Conservation (phyloP, 2,888 invertebrate species). For the Leptothorax acervorum region DNA sequence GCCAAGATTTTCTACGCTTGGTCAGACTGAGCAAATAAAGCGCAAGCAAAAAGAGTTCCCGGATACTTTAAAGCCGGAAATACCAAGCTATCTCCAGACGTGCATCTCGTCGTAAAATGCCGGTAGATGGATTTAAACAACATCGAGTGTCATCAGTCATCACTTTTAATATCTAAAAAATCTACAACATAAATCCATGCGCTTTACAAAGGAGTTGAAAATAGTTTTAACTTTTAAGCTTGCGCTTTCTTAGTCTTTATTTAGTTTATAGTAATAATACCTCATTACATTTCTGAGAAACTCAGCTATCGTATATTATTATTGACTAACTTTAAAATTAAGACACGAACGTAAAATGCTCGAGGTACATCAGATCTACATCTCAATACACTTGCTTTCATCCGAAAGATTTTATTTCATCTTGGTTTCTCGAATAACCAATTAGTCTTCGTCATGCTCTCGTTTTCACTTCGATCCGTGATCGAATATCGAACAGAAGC, state of each 20-base stretch:
- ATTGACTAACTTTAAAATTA: not conserved
- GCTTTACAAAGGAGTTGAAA: not conserved
- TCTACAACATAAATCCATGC: not conserved
- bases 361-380: slow-evolving; percentile 6
- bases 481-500: slow-evolving; percentile 1
- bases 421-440: slow-evolving; percentile 50
- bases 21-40: not conserved
- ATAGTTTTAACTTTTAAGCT: not conserved
- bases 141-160: not conserved
- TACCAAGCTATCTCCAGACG: not conserved
- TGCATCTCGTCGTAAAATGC: not conserved
- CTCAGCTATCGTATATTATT: not conserved
- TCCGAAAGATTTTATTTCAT: slow-evolving; percentile 18
- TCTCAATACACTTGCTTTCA: slow-evolving; percentile 19
- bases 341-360: not conserved
- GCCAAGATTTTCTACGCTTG: slow-evolving; percentile 14
- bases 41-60: not conserved
- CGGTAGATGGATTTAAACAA: not conserved
- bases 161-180: not conserved
- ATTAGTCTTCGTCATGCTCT: slow-evolving; percentile 32
- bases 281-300: not conserved
- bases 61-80: slow-evolving; percentile 18
- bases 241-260: not conserved
- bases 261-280: not conserved
- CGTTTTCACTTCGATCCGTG: slow-evolving; percentile 24